phyloP scores from a whole-genome alignment of 37 sponge, comb jelly and placozoan species.

The Spongilla lacustris region DNA sequence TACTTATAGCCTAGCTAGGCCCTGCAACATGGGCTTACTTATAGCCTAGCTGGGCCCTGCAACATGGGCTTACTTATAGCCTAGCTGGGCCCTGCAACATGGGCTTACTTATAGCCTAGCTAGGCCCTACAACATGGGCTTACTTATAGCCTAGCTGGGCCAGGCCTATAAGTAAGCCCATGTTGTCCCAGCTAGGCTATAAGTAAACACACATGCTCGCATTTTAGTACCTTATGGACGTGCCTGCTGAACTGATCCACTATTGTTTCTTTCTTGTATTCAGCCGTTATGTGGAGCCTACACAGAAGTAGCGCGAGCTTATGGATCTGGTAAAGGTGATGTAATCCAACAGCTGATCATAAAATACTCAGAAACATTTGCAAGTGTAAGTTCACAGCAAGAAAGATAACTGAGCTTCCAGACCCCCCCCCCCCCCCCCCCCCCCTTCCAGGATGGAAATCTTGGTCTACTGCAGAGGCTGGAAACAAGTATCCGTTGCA shows the following conservation, averaged over 20 bases:
- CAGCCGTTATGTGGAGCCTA: conserved; percentile 84
- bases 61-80: no score
- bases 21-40: no score
- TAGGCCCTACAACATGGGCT: no score
- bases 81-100: no score
- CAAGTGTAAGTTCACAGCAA: conserved; percentile 53
- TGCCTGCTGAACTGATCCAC: not conserved
- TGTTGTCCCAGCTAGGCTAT: no score
- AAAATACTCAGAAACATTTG: conserved; percentile 64
- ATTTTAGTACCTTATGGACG: not conserved
- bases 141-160: no score
- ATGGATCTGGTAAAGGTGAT: conserved; percentile 27
- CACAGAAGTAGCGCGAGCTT: conserved; percentile 61
- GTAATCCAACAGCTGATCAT: conserved; percentile 36
- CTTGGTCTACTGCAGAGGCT: conserved; percentile 76
- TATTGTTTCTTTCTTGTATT: not conserved
- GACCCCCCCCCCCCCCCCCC: not conserved
- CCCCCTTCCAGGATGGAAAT: conserved; percentile 73
- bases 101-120: no score
- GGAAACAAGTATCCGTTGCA: conserved; percentile 28
- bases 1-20: no score
- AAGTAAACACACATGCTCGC: no score
- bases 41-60: no score
- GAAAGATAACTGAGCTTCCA: not conserved
- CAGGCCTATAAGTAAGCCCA: no score